Base-by-base conservation (phyloP, 1,140 invertebrate species). In the Thalassaphorura encarpata region DNA sequence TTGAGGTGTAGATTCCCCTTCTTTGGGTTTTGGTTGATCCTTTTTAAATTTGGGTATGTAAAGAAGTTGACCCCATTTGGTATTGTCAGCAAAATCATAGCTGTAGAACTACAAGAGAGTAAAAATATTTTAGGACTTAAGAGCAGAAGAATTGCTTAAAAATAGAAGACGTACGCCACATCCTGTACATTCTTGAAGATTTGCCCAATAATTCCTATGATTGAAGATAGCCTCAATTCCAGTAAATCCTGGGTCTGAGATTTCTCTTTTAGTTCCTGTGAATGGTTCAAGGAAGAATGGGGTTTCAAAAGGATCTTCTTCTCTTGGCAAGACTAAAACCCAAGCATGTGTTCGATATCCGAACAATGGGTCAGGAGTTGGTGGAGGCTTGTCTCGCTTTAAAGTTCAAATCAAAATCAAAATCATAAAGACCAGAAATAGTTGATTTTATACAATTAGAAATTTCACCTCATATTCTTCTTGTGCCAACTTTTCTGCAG, bases 151-250 rank as follows among this genome's bases (percentile, higher is more conserved):
- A n/a, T n/a, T n/a, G n/a, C n/a, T n/a, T n/a, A n/a, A n/a, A n/a
- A n/a, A n/a, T n/a, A n/a, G n/a, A n/a, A n/a, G n/a, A n/a, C n/a
- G n/a, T n/a, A n/a, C n/a, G n/a, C n/a, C n/a, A n/a, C n/a, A n/a
- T n/a, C n/a, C n/a, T n/a, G n/a, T n/a, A n/a, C n/a, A 27, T 29
- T 48, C 72, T 70, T 86, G 80, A 74, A 84, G 75, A 71, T 87
- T 82, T 18, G 83, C 77, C 80, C 89, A 94, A 72, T 90, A 93
- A 73, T 95, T 94, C 41, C 77, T 68, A 66, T 92, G 73, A 66
- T 92, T 93, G 80, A 89, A 95, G 41, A 93, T 69, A 57, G 81
- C 83, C 62, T 95, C 89, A 8, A 94, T 74, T 0, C 83, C 78
- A 26, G 84, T 77, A 66, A 91, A 94, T 41, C 81, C 73, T 19